These are phyloP conservation scores for Altica lythri DNA, from an alignment of 2,888 invertebrate genomes.

Conservation along the genomic window DNA sequence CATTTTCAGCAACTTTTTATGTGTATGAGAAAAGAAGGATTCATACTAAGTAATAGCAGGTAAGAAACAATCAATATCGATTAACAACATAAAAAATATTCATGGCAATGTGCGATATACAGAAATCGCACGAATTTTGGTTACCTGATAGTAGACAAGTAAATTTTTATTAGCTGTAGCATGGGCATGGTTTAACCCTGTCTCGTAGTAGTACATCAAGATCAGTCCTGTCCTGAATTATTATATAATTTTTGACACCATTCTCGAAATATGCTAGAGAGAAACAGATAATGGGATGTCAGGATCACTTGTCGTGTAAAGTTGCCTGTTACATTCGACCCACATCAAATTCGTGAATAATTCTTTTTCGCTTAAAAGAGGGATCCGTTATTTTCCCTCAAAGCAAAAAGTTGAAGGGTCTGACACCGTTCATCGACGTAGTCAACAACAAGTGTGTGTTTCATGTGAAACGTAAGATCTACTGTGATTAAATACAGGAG, in stretches of 20 bases:
- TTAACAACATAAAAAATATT: too few relatives aligned
- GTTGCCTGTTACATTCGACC: conserved; percentile 33
- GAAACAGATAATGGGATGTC: conserved; percentile 28
- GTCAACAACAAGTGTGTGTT: conserved; percentile 27
- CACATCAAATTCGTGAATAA: conserved; percentile 36
- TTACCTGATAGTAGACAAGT: too few relatives aligned
- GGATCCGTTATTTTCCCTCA: conserved; percentile 31
- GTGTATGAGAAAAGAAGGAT: too few relatives aligned
- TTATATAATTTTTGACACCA: conserved; percentile 18
- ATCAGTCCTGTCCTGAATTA: neutral
- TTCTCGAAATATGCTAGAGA: too few relatives aligned
- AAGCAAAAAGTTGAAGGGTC: conserved; percentile 30
- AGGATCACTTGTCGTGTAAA: conserved; percentile 30
- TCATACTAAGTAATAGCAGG: too few relatives aligned
- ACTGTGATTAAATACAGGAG: conserved; percentile 2
- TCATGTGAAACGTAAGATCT: neutral
- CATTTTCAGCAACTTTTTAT: too few relatives aligned
- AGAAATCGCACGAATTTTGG: too few relatives aligned
- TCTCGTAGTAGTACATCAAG: too few relatives aligned
- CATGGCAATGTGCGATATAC: too few relatives aligned
- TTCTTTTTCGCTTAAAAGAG: conserved; percentile 30
- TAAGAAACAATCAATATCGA: too few relatives aligned
- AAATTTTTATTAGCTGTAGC: too few relatives aligned
- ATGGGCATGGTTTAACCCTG: too few relatives aligned
- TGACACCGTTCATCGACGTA: conserved; percentile 25